Evolutionary conservation across 2,113 vertebrate species (phyloP).

Genomic region (Cettia cetti): DNA sequence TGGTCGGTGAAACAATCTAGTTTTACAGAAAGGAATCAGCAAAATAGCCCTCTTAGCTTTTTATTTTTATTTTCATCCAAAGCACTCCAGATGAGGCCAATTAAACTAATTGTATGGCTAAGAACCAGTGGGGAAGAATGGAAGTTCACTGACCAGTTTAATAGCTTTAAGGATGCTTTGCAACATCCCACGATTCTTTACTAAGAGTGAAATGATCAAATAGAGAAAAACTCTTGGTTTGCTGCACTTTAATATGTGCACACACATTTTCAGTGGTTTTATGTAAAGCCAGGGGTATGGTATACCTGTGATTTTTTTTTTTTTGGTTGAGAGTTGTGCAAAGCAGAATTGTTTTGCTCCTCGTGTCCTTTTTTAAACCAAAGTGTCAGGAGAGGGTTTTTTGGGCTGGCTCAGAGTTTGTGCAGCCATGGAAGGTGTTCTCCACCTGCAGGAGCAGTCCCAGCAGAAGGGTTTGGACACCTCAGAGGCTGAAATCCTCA

Average conservation of each 20-base stretch:
- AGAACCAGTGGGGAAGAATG: neutral
- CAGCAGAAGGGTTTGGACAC: neutral
- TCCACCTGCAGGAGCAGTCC: neutral
- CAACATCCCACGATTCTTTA: neutral
- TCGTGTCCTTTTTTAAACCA: neutral
- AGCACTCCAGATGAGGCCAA: neutral
- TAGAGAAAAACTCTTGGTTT: neutral
- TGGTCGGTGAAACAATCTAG: neutral
- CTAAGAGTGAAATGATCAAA: neutral
- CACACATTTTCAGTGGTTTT: fast-evolving
- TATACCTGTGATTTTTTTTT: neutral
- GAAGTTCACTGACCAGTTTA: neutral
- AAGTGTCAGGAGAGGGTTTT: neutral
- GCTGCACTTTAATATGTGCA: neutral
- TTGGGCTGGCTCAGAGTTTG: fast-evolving
- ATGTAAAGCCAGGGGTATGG: neutral
- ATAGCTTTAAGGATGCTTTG: neutral
- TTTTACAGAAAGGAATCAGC: neutral
- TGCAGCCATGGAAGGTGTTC: neutral
- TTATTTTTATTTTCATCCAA: neutral
- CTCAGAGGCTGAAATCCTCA: neutral
- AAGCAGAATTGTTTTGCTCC: neutral
- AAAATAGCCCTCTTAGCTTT: neutral
- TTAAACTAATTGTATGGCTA: neutral
- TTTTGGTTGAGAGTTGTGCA: fast-evolving